Evolutionary conservation across 2,888 invertebrate genomes (phyloP), one percentile per base, ranked within the genome.

Genomic region (Schizaphis graminum): DNA sequence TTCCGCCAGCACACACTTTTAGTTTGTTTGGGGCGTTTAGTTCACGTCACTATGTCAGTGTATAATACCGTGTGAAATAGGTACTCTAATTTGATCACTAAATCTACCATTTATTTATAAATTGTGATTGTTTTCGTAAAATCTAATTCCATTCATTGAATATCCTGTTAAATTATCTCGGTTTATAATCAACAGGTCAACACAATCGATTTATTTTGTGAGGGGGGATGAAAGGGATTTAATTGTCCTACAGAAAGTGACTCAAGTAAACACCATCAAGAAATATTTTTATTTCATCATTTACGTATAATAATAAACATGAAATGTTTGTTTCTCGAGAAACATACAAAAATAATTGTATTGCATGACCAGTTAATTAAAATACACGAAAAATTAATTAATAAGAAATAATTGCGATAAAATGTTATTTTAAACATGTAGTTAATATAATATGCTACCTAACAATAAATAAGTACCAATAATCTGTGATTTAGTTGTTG

Each of bases 111-210:
- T 77, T 35, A 77, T 77, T 77, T 77, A 35, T 77, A 77, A 21
- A 77, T 35, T 77, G 35, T 77, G 35, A 77, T 77, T 35, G 77
- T 35, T 8, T 77, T 35, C 77, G 8, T 35, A 21, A 77, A 77
- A 35, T 24, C 8, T 35, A 77, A 77, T 77, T 16, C 21, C 77
- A 77, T 77, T 21, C 21, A 77, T 77, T 2, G 77, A 77, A 77
- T 77, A 77, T 35, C 35, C 77, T 35, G 35, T 77, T 77, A 8
- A 77, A 77, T 35, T 77, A 77, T 35, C 35, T 77, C 21, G 35
- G 35, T 77, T 35, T 77, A 77, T 77, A 77, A 77, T 77, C 77
- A 77, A 77, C 77, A 77, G 77, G 77, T 77, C 77, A 77, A 35
- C 77, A 35, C 21, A 35, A 77, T 77, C 77, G 77, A 77, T 35